Evolutionary conservation across 2,797 vertebrate species (phyloP).

Genomic region (Emys orbicularis): DNA sequence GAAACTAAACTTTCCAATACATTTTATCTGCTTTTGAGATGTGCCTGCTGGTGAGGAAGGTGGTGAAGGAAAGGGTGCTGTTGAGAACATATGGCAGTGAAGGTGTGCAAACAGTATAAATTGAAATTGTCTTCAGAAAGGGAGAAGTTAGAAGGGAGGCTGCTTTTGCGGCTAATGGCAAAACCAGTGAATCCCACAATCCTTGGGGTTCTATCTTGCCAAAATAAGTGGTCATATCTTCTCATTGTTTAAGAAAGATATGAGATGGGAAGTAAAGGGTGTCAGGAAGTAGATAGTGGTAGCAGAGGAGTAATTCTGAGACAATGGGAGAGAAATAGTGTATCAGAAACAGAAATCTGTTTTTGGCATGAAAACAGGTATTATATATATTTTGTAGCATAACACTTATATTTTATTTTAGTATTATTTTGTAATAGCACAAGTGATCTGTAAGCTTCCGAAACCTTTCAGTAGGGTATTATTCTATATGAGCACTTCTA

Average conservation of each 20-base stretch:
- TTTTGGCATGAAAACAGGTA: background rate
- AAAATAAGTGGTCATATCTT: background rate
- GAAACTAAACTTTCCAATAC: fast-evolving
- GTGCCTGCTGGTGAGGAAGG: background rate
- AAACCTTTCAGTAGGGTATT: background rate
- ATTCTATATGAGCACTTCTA: constrained; percentile 25
- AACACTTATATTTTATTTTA: background rate
- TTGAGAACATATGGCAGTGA: background rate
- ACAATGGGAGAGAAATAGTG: background rate
- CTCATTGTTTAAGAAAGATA: background rate
- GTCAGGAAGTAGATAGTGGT: background rate
- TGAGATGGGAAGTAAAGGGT: background rate
- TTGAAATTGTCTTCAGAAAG: fast-evolving
- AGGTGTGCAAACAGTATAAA: background rate
- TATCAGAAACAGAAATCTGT: background rate
- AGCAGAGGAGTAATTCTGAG: background rate
- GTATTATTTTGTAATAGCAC: background rate
- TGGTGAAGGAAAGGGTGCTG: background rate
- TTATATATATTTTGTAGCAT: background rate
- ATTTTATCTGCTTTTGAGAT: background rate
- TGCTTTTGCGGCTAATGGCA: background rate
- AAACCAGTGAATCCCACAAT: background rate
- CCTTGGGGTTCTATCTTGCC: background rate
- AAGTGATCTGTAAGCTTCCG: background rate
- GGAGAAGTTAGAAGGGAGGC: background rate